Base-by-base conservation (phyloP, 1,140 invertebrate species). In the Cotesia typhae region DNA sequence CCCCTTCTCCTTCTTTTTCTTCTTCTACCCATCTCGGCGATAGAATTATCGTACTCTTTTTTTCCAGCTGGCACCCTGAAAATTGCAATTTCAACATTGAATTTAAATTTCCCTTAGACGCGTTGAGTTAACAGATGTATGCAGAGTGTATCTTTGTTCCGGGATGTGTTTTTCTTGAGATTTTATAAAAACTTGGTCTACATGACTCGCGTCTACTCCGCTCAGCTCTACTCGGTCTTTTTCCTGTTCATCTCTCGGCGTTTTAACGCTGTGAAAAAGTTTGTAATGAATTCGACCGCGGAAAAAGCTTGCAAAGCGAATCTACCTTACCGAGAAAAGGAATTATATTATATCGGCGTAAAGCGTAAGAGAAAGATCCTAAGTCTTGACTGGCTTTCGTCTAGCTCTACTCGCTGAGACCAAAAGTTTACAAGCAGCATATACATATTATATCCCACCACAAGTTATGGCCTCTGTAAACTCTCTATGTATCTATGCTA, bases 61-160 rank as follows among this genome's bases (percentile, higher is more conserved):
- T 20, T 38, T 28, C 41, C 28, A 36, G 36, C 60, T 65, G 67
- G 74, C 73, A 73, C 67, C 28, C 74, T 78, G 80, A 74, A 75
- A 77, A 78, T 73, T 74, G 73, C 77, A 79, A 78, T 79, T 79
- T 79, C 73, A 78, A 73, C 76, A 76, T 72, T 75, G 77, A 75
- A 79, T 78, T 79, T 76, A 78, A 81, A 79, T 79, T 78, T 70
- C 66, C 71, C 12, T 37, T 36, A 63, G 35, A 74, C 72, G 72
- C 73, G 66, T 17, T 68, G 65, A 77, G 71, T 69, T 65, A 70
- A 53, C n/a, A 47, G 37, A 72, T 75, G 65, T 64, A 69, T 37
- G 28, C 60, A 63, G 17, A 60, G 53, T 20, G 53, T 57, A 14
- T 14, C 53, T 17, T 57, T 20, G 4, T 57, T 57, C 4, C 70